These are phyloP conservation scores for Sorex maritimensis DNA, from an alignment of 2,797 vertebrate genomes.

Conservation along the genomic window DNA sequence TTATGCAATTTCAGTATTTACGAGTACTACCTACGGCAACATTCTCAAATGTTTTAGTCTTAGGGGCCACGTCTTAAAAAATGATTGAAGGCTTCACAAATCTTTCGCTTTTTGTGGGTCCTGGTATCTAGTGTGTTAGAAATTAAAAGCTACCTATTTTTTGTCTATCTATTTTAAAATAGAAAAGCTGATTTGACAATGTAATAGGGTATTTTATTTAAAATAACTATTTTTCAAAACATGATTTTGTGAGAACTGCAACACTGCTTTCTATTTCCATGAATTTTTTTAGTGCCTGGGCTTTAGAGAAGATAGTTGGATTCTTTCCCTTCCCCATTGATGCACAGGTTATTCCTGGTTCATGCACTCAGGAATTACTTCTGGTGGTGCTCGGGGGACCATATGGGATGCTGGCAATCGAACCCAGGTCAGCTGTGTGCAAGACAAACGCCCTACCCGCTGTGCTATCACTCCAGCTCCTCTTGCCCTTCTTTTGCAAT, in stretches of 20 bases:
- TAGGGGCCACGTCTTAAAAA: neutral
- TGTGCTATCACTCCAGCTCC: too few species aligned
- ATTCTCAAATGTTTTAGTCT: neutral
- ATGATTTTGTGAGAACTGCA: neutral
- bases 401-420: too few species aligned
- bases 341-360: neutral
- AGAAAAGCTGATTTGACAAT: too few species aligned
- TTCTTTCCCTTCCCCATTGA: too few species aligned
- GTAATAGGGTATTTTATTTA: neutral
- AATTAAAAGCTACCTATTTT: constrained; percentile 29
- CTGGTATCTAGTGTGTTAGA: neutral
- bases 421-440: too few species aligned
- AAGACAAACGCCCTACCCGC: too few species aligned
- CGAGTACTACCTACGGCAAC: neutral
- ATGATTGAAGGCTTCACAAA: neutral
- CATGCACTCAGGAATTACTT: too few species aligned
- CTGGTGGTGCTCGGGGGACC: too few species aligned
- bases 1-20: too few species aligned
- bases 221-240: constrained; percentile 18
- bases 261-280: neutral
- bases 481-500: too few species aligned
- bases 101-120: neutral
- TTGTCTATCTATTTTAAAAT: too few species aligned
- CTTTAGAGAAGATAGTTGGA: neutral
- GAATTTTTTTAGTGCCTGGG: neutral